Evolutionary conservation across 2,888 invertebrate genomes (phyloP), one percentile per base, ranked within the genome.

Genomic region (Lymantria dispar): DNA sequence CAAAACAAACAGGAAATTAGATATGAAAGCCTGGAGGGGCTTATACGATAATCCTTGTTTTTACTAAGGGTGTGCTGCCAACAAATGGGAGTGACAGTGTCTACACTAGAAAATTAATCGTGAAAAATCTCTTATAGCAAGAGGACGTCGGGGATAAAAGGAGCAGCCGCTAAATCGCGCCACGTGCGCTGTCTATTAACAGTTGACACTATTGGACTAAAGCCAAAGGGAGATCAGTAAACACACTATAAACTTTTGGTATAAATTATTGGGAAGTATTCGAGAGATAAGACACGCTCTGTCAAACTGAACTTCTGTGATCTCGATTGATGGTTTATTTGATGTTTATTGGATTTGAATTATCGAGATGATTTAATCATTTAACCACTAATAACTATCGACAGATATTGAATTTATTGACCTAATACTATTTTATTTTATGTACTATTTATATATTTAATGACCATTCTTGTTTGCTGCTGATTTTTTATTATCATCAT

Each of bases 131-230:
- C 76, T 81, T 76, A 68, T 68, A 78, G 71, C 73, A 65, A 72
- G 79, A 62, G 62, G 76, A 77, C 69, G 65, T 40, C 45, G 62
- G 68, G 73, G 74, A 69, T 73, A 75, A 74, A 60, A 71, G 76
- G 75, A 79, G 68, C 71, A 70, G 65, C 68, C 76, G 80, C 74
- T 88, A 87, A 89, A 83, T 80, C 86, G 74, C 56, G 83, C 73
- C 89, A 87, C 89, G 89, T 87, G 87, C 82, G 73, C 76, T 78
- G 83, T 87, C 88, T 86, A 83, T 89, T 87, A 86, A 79, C 82
- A 79, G 84, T 82, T 85, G 88, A 86, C 87, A 82, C 78, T 82
- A 77, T 84, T 85, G 87, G 83, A 83, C 63, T 75, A 62, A 71
- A 74, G 87, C 83, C 85, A 87, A 85, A 75, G 75, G 67, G 68